Conservation (phyloP, 2,113 vertebrate species). For the Platycercus adscitus region DNA sequence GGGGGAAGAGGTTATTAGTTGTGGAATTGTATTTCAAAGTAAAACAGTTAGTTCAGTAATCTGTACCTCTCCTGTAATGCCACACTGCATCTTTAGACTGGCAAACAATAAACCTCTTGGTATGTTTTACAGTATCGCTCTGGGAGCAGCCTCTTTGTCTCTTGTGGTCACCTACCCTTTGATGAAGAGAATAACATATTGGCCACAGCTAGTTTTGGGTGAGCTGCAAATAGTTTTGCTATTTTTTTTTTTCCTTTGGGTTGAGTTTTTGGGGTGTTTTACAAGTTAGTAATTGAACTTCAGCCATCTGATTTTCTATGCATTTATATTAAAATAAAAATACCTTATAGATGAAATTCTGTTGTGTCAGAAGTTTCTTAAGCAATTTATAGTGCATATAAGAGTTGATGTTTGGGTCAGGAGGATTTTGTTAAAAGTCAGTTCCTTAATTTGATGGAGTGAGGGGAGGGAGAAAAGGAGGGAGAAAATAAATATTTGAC, state of each 20-base stretch:
- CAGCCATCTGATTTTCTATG: background rate
- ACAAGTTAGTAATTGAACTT: background rate
- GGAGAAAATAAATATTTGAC: background rate
- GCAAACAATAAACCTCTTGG: background rate
- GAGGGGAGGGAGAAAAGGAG: background rate
- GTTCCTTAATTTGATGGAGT: background rate
- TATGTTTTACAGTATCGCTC: conserved; percentile 79
- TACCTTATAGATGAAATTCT: background rate
- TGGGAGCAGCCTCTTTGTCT: conserved; percentile 88
- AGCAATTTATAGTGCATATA: background rate
- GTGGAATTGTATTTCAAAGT: background rate
- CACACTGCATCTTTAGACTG: background rate
- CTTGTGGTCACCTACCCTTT: conserved; percentile 91
- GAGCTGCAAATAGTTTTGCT: conserved; percentile 28
- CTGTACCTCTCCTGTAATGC: background rate
- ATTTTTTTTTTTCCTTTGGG: background rate
- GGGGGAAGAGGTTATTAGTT: background rate
- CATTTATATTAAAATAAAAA: background rate
- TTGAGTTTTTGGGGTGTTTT: background rate
- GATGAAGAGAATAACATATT: conserved; percentile 96
- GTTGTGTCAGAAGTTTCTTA: background rate
- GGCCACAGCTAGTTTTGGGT: conserved; percentile 94
- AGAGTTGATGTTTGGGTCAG: background rate
- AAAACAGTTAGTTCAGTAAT: background rate
- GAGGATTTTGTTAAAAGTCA: background rate